Percentiles rank a stretch among this genome's conserved stretches.
These are phyloP conservation scores for Scomberomorus guttatus DNA, from an alignment of 2,797 vertebrate genomes.

Conservation along the genomic window DNA sequence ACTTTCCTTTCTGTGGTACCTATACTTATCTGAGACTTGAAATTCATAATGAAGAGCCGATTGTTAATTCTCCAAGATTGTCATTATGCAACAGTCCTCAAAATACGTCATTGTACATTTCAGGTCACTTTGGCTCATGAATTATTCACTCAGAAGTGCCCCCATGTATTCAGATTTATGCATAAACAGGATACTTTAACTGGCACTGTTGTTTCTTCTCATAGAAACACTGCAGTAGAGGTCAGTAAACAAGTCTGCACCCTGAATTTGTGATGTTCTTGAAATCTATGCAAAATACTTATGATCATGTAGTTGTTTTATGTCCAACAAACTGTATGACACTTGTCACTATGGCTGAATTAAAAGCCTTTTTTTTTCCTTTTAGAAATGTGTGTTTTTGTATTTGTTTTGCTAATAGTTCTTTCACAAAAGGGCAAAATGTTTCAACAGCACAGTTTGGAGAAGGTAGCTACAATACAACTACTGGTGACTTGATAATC, in stretches of 20 bases:
- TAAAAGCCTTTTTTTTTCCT: neutral
- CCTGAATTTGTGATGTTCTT: neutral
- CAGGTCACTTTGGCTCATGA: conserved; percentile 23
- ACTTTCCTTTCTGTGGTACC: neutral
- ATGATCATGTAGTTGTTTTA: conserved; percentile 1
- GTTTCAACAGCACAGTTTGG: conserved; percentile 81
- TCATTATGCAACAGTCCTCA: conserved; percentile 11
- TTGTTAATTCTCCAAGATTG: conserved; percentile 8
- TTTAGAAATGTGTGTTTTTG: conserved; percentile 40
- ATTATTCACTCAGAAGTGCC: conserved; percentile 6
- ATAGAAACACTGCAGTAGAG: neutral
- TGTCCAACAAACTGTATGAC: conserved; percentile 42
- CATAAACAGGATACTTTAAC: neutral
- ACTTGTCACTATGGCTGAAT: conserved; percentile 37
- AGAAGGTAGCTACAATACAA: conserved; percentile 67
- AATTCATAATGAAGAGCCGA: conserved; percentile 1
- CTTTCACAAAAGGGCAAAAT: conserved; percentile 50
- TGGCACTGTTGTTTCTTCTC: neutral
- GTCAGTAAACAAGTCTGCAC: neutral
- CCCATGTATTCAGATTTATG: conserved; percentile 4
- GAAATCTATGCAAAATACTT: neutral
- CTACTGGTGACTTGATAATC: conserved; percentile 65
- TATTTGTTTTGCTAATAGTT: conserved; percentile 27
- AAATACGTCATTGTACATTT: neutral
- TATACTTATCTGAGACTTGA: neutral